Evolutionary conservation across 2,888 invertebrate species (phyloP), one percentile per base, ranked within the genome.

Genomic region (Petrolisthes cinctipes): DNA sequence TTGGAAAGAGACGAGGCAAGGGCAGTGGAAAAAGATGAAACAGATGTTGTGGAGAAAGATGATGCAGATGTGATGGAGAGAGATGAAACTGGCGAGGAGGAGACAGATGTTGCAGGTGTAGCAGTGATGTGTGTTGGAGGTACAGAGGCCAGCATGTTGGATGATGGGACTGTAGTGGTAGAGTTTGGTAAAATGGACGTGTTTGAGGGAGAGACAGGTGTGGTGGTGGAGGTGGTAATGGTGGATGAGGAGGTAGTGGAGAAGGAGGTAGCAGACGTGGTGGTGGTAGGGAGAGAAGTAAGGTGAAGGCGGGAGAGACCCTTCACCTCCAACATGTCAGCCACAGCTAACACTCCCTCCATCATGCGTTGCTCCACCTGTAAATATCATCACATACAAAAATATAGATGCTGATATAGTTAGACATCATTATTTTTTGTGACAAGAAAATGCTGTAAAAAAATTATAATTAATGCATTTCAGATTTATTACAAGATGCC

Each of bases 261-360:
- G 9, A 17, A 61, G 9, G 61, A 11, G 17, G 61, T 11, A 17
- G 61, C 17, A 17, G 61, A 11, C 17, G 61, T 61, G 61, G 61
- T 9, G 9, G 61, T 11, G 61, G 61, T 11, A 11, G 61, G 17
- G 14, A 37, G 37, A 20, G 53, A 56, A 17, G 54, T 53, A 20
- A 53, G 57, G 66, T 17, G 37, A 4, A 82, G 53, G 9, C 82
- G 61, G 7, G 82, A 85, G n/a, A 89, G 79, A 5, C 89, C 89
- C 23, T 89, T 89, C 23, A 89, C 53, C 37, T 89, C 86, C 51
- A 89, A 79, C 71, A 76, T 76, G 66, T 89, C 89, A 14, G 89
- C 89, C 14, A 89, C 82, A 61, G 86, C 89, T 20, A 89, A 75
- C 7, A 89, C 75, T 9, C 75, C 71, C n/a, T 82, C 81, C 86